A percentile compares a stretch with the other conserved stretches of the same genome.
Evolutionary conservation across 2,888 invertebrate species (phyloP).

Genomic region (Anaspis maculata): DNA sequence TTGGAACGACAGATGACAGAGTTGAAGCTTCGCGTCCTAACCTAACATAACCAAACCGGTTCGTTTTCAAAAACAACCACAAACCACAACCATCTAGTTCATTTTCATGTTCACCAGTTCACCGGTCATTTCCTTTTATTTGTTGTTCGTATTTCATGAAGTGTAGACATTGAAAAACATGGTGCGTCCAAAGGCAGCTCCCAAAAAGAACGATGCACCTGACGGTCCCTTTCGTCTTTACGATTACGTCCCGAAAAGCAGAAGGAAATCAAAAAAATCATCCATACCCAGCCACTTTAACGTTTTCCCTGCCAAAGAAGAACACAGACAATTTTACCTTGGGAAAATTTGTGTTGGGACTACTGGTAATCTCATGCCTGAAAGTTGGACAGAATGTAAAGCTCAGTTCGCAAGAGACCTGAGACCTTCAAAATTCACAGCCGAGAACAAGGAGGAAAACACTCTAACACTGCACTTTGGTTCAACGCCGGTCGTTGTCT

Average conservation of each 20-base stretch:
- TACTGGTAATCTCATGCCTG: slow-evolving; percentile 29
- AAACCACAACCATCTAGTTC: too few species aligned
- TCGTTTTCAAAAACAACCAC: too few species aligned
- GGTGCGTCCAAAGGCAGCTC: slow-evolving; percentile 8
- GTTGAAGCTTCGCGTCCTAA: too few species aligned
- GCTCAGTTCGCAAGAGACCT: slow-evolving; percentile 13
- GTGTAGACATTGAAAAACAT: too few species aligned
- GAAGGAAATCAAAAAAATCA: background rate
- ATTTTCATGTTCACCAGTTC: too few species aligned
- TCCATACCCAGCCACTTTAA: background rate
- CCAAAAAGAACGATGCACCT: slow-evolving; percentile 2
- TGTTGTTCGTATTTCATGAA: too few species aligned
- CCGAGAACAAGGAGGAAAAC: background rate
- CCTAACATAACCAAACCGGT: too few species aligned
- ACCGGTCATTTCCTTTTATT: too few species aligned
- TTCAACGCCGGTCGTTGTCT: background rate
- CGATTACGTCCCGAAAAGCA: slow-evolving; percentile 13
- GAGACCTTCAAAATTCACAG: too few species aligned
- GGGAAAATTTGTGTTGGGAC: slow-evolving; percentile 29
- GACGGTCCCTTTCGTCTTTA: background rate
- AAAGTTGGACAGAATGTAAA: slow-evolving; percentile 24
- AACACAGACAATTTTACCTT: slow-evolving; percentile 18
- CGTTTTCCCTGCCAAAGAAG: slow-evolving; percentile 4
- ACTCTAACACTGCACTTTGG: background rate
- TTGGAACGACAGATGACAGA: too few species aligned